Evolutionary conservation across 1,140 invertebrate species (phyloP), one percentile per base, ranked within the genome.

Genomic region (Diachasma alloeum): DNA sequence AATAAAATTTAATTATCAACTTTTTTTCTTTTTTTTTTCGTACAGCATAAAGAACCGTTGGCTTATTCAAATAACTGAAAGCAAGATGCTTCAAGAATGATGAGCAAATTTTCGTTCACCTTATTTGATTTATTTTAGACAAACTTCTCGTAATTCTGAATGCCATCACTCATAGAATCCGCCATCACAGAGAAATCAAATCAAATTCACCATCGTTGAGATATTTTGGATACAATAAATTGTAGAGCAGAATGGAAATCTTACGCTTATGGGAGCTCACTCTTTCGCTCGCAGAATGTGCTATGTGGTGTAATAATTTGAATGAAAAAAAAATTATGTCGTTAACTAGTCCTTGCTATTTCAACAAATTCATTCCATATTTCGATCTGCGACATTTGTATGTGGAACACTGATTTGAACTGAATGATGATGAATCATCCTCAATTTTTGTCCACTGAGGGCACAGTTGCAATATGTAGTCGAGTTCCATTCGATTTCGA

Each of bases 151-250:
- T 63, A 63, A 63, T 63, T 63, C 59, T 63, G 59, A 26, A 63
- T 63, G 59, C 59, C 59, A 63, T 63, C 24, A 63, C 9, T 63
- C 0, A 63, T 53, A 63, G 59, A 63, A 26, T 63, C 59, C 48
- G 17, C 48, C 17, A 53, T 53, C 13, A 53, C 48, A 17, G 48
- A 15, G n/a, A 53, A 53, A n/a, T 53, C 48, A 53, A 53, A 53
- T 53, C 48, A 53, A 53, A 53, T 53, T 63, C 11, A 63, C 15
- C 59, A 63, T 24, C 59, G 48, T 6, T 42, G 59, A 26, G 19
- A 63, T 68, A 68, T 68, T 68, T 68, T 68, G 66, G 36, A 68
- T 68, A 68, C 66, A 68, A 68, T 39, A 37, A 39, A 68, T 11
- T 39, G n/a, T 68, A 68, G 36, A 68, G 36, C 31, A 68, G 26